These are phyloP conservation scores for Thryonomys swinderianus DNA, from an alignment of 2,113 vertebrate species.

Conservation along the genomic window DNA sequence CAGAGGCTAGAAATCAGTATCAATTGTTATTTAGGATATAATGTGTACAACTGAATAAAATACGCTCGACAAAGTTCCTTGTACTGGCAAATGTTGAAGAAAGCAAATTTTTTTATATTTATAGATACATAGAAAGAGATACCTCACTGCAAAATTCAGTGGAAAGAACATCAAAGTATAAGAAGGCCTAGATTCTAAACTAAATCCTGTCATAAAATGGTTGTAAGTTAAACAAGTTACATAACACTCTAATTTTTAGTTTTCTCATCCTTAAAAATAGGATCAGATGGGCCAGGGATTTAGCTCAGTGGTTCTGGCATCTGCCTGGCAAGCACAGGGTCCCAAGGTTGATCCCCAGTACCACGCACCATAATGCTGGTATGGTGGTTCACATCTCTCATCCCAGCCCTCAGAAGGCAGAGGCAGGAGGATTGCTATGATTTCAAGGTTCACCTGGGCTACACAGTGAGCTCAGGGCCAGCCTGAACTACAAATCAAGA, in stretches of 20 bases:
- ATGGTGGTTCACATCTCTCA: too few relatives aligned
- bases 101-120: neutral
- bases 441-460: too few relatives aligned
- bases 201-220: neutral
- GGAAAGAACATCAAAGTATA: neutral
- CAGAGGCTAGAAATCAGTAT: neutral
- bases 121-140: neutral
- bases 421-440: too few relatives aligned
- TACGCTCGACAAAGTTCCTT: neutral
- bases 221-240: neutral
- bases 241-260: neutral
- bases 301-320: too few relatives aligned
- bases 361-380: too few relatives aligned
- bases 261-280: slow-evolving; percentile 42
- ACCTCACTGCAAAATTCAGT: neutral
- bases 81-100: neutral
- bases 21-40: neutral
- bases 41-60: neutral
- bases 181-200: neutral
- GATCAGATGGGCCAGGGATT: neutral
- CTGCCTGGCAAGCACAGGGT: too few relatives aligned
- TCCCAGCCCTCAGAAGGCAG: too few relatives aligned
- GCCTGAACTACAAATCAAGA: too few relatives aligned
- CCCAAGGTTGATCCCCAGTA: too few relatives aligned
- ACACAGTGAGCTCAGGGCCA: too few relatives aligned